Conservation (phyloP, 2,888 invertebrate species). For the Stratiomys singularior region DNA sequence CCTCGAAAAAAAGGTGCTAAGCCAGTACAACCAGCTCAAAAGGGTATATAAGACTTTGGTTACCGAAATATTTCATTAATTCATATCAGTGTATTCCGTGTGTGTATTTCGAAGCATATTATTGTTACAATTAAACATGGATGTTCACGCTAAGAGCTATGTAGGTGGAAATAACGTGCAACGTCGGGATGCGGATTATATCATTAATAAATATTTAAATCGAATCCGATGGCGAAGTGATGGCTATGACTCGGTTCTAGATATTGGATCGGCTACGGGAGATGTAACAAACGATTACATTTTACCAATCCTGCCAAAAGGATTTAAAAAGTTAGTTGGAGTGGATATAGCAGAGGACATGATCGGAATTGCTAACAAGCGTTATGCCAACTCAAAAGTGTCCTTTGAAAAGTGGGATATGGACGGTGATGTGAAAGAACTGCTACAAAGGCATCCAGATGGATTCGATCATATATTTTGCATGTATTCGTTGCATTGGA, state of each 20-base stretch:
- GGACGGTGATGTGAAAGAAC: conserved; percentile 66
- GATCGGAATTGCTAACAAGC: conserved; percentile 73
- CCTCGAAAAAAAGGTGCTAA: no score
- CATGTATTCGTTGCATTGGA: conserved; percentile 84
- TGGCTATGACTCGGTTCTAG: conserved; percentile 69
- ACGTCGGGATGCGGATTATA: conserved; percentile 72
- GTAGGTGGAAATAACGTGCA: conserved; percentile 63
- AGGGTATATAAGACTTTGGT: no score
- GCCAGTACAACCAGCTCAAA: no score
- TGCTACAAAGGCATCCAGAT: conserved; percentile 61
- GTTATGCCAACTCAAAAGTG: conserved; percentile 66
- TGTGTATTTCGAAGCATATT: no score
- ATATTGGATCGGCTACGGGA: conserved; percentile 81
- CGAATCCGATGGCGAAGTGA: conserved; percentile 70
- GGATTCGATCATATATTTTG: conserved; percentile 71
- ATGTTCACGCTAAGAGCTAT: no score
- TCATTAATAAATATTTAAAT: conserved; percentile 72
- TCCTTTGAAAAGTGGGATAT: conserved; percentile 70
- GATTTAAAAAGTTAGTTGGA: conserved; percentile 69
- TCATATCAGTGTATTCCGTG: no score
- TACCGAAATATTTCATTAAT: no score
- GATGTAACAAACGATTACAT: conserved; percentile 74
- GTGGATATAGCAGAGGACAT: conserved; percentile 78
- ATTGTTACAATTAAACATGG: no score
- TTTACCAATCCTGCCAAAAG: conserved; percentile 70